Base-by-base conservation (phyloP, 2,113 vertebrate species). In the Murina feae region DNA sequence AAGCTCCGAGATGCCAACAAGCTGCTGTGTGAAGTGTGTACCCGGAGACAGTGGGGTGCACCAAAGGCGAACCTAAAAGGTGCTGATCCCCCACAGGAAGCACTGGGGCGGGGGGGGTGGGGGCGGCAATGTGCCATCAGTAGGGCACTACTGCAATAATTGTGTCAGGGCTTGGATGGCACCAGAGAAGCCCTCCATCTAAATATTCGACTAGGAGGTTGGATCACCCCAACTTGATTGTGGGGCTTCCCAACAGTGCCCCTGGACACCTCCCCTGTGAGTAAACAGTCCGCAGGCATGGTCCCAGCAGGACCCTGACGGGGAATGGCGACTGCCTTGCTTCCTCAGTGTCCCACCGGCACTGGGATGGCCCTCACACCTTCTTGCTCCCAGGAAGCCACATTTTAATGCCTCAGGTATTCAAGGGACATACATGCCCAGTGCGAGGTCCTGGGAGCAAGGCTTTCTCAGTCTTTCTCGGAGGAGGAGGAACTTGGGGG, bases 11-110 rank as follows among this genome's bases (percentile, higher is more conserved):
- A 99, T 89, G 99, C 98, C 74, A 99, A 99, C 98, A 99, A 99
- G 95, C 98, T 99, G 65, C 98, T 99, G 30, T 99, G 99, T 97
- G 98, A 99, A 91, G 98, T 98, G 0, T 99, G 99, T 93, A 99
- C 99, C 2, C 98, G 98, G 96, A 98, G 93, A 58, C 98, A 98
- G 51, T 76, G 28, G n/a, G 97, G 85, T 84, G 98, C 97, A 97
- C 96, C 97, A 93, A 98, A 98, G 94, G 97, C 97, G 42, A 96
- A 97, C 83, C 30, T 66, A 30, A 98, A 98, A 98, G 98, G 98
- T 98, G 98, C 89, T 63, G n/a, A 5, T 80, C 39, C 93, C n/a
- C 89, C 37, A 11, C 21, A 58, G 37, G 32, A 86, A 74, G 66
- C 42, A 32, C 49, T 4, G 17, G 51, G 78, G 55, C 7, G n/a